Evolutionary conservation across 1,140 invertebrate species (phyloP).

Genomic region (Aphelinus certus): DNA sequence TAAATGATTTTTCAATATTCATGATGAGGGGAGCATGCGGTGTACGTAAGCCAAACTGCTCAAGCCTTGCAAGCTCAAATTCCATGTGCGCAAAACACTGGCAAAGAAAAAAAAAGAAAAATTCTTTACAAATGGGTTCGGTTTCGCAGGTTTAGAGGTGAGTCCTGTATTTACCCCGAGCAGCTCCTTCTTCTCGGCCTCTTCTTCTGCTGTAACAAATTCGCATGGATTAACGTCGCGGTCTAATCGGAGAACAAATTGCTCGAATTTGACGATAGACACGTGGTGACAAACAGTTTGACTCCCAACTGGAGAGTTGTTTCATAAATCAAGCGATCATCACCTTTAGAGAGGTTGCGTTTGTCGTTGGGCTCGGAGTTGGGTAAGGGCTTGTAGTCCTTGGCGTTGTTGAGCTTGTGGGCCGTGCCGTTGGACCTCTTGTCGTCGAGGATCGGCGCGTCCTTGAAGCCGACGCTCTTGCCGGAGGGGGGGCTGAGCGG

Average conservation of each 20-base stretch:
- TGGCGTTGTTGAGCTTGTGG: conserved; percentile 49
- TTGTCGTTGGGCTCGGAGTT: conserved; percentile 58
- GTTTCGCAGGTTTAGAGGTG: conserved; percentile 64
- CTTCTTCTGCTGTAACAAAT: conserved; percentile 51
- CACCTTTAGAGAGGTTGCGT: conserved; percentile 60
- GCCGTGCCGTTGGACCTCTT: conserved; percentile 59
- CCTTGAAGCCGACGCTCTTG: conserved; percentile 59
- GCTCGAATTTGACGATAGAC: too few species aligned
- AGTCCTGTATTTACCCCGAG: conserved; percentile 66
- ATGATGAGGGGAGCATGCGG: conserved; percentile 37
- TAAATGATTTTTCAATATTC: too few species aligned
- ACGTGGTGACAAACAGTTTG: too few species aligned
- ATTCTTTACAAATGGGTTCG: conserved; percentile 66
- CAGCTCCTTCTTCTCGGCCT: conserved; percentile 63
- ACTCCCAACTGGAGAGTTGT: not conserved
- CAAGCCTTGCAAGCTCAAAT: conserved; percentile 44
- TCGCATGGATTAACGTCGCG: too few species aligned
- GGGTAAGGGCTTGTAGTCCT: conserved; percentile 58
- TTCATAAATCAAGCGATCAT: conserved; percentile 1
- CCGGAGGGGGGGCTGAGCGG: conserved; percentile 35
- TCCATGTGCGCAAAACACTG: conserved; percentile 38
- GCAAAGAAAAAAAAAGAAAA: conserved; percentile 56
- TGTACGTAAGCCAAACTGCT: conserved; percentile 39
- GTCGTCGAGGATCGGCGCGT: conserved; percentile 52
- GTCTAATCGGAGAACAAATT: too few species aligned